phyloP scores from a whole-genome alignment of 2,797 vertebrate genomes.

The Gobio occitaniae region DNA sequence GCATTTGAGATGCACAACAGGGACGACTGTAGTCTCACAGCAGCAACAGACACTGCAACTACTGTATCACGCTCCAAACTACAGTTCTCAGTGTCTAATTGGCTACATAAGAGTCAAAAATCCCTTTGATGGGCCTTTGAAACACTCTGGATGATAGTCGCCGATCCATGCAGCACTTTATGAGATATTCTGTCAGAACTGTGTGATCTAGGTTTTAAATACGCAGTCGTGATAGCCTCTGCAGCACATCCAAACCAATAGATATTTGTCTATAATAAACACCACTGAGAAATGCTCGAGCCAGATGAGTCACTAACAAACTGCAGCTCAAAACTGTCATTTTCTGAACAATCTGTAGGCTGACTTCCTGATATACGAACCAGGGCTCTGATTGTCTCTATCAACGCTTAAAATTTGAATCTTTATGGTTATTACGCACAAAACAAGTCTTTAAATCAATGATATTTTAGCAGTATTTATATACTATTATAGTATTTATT shows the following conservation, averaged over 20 bases:
- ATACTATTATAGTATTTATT: not conserved
- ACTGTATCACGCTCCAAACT: constrained; percentile 21
- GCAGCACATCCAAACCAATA: not conserved
- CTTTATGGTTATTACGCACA: not conserved
- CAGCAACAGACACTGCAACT: constrained; percentile 29
- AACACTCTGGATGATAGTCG: constrained; percentile 39
- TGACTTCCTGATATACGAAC: not conserved
- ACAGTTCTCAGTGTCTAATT: constrained; percentile 47
- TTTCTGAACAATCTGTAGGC: not conserved
- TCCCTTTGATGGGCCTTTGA: constrained; percentile 17
- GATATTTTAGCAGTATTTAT: not conserved
- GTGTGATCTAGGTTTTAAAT: constrained; percentile 21
- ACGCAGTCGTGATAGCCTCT: not conserved
- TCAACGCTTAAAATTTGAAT: not conserved
- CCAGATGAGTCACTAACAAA: not conserved
- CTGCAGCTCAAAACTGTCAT: not conserved
- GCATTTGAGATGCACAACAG: constrained; percentile 54
- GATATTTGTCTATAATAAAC: constrained; percentile 12
- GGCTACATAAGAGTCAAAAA: constrained; percentile 37
- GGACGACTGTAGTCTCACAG: constrained; percentile 38
- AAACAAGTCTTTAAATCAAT: not conserved
- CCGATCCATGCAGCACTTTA: constrained; percentile 2
- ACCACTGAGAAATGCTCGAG: not conserved
- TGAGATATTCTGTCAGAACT: constrained; percentile 46
- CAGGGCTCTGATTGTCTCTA: not conserved